Evolutionary conservation across 1,140 invertebrate genomes (phyloP).

Genomic region (Aphis gossypii): DNA sequence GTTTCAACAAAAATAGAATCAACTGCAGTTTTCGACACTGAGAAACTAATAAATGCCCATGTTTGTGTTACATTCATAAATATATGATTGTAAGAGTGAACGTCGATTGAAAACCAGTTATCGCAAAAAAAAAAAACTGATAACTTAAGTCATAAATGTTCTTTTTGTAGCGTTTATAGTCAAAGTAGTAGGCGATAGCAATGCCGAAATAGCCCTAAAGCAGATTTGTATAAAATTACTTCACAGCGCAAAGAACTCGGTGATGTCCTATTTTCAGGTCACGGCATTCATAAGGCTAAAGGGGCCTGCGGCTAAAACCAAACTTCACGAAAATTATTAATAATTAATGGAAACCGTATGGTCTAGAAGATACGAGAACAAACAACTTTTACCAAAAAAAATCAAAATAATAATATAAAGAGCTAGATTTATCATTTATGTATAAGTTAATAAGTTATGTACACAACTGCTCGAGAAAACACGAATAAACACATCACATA

Average conservation of each 20-base stretch:
- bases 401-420: not conserved
- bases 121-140: slow-evolving; percentile 17
- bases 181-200: not conserved
- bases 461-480: not conserved
- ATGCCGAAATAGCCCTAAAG: slow-evolving; percentile 42
- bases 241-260: not conserved
- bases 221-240: slow-evolving; percentile 16
- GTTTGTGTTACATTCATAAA: not conserved
- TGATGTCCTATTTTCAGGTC: slow-evolving; percentile 40
- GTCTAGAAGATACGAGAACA: not conserved
- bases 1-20: not conserved
- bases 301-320: not conserved
- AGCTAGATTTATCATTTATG: too few species aligned
- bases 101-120: slow-evolving; percentile 29
- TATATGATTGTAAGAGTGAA: not conserved
- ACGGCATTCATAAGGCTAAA: slow-evolving; percentile 1
- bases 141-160: not conserved
- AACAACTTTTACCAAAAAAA: slow-evolving; percentile 1
- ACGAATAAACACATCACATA: not conserved
- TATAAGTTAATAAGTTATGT: not conserved
- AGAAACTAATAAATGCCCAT: not conserved
- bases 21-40: not conserved
- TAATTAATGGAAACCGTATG: not conserved
- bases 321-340: not conserved
- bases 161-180: not conserved